Evolutionary conservation across 2,888 invertebrate genomes (phyloP).

Genomic region (Drosophila barbarae): DNA sequence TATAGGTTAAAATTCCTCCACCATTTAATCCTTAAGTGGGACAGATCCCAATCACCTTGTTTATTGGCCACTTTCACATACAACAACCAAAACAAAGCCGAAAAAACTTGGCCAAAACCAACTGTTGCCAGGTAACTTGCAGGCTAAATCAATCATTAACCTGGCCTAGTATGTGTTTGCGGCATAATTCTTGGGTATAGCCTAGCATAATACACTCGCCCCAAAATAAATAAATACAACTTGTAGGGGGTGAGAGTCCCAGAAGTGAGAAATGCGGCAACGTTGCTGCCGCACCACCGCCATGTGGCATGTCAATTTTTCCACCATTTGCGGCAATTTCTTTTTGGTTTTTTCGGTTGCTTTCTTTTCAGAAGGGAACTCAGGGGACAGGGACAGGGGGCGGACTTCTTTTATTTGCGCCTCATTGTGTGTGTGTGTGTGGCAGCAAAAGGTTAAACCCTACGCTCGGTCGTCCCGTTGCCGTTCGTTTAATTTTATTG

Average conservation of each 20-base stretch:
- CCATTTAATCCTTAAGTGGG: constrained; percentile 7
- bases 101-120: constrained; percentile 58
- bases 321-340: constrained; percentile 56
- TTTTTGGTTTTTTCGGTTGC: constrained; percentile 18
- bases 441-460: constrained; percentile 57
- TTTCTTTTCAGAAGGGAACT: neutral
- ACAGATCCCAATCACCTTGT: constrained; percentile 19
- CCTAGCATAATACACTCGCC: constrained; percentile 21
- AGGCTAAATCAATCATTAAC: constrained; percentile 15
- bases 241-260: neutral
- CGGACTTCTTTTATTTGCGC: constrained; percentile 28
- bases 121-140: constrained; percentile 67
- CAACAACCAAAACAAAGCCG: constrained; percentile 9
- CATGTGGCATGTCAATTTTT: constrained; percentile 57
- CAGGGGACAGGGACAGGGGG: neutral
- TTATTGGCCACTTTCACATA: constrained; percentile 30
- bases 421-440: constrained; percentile 29
- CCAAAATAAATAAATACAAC: constrained; percentile 4
- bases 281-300: constrained; percentile 18
- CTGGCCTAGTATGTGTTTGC: constrained; percentile 11
- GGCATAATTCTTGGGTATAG: constrained; percentile 23
- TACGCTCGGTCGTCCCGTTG: constrained; percentile 32
- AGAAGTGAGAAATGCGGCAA: constrained; percentile 34
- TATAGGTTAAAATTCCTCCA: neutral
- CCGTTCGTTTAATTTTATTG: constrained; percentile 74